Evolutionary conservation across 2,888 invertebrate genomes (phyloP).

Genomic region (Papilio gigon): DNA sequence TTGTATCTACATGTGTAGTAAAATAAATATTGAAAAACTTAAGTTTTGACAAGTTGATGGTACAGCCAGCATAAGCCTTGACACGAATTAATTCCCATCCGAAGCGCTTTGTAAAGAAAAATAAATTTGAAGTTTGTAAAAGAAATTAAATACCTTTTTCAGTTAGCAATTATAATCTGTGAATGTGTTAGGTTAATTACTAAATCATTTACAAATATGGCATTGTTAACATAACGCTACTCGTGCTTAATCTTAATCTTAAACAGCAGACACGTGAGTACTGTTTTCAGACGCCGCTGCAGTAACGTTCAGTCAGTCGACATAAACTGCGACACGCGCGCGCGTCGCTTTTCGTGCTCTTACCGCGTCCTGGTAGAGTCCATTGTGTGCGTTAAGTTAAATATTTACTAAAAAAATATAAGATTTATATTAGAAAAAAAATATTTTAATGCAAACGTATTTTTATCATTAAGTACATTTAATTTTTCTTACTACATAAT

Average conservation of each 20-base stretch:
- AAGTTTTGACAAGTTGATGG: background rate
- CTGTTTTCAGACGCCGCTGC: constrained; percentile 27
- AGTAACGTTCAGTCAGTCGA: constrained; percentile 20
- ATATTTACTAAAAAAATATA: background rate
- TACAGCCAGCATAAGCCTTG: background rate
- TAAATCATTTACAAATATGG: constrained; percentile 29
- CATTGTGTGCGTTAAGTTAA: background rate
- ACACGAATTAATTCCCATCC: background rate
- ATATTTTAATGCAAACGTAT: background rate
- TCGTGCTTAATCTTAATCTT: constrained; percentile 30
- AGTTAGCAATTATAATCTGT: background rate
- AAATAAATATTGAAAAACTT: background rate
- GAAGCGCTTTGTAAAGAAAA: background rate
- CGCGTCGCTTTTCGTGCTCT: constrained; percentile 31
- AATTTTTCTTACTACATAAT: too few relatives aligned
- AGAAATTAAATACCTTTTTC: background rate
- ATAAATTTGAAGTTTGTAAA: background rate
- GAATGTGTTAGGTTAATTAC: constrained; percentile 11
- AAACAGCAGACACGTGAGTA: constrained; percentile 26
- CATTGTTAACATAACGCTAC: constrained; percentile 31
- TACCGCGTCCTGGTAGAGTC: background rate
- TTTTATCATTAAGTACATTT: too few relatives aligned
- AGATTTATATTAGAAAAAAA: background rate
- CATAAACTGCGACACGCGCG: constrained; percentile 23
- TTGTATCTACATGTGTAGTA: background rate